A percentile compares a stretch with the other conserved stretches of the same genome.
Evolutionary conservation across 2,888 invertebrate genomes (phyloP).

Genomic region (Agrochola circellaris): DNA sequence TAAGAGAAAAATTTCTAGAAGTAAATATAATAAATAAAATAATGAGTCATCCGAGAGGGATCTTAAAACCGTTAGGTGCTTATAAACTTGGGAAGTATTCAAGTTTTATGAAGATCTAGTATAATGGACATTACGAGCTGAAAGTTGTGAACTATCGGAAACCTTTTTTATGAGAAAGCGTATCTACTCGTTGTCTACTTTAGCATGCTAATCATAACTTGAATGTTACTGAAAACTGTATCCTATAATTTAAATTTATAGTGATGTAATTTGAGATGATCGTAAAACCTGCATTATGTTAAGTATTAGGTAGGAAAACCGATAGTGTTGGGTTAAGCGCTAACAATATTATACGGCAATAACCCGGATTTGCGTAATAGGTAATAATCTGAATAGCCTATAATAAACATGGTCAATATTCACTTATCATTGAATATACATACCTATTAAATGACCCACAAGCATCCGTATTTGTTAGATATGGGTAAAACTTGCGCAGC

Average conservation of each 20-base stretch:
- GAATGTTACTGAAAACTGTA: slow-evolving; percentile 23
- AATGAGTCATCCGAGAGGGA: slow-evolving; percentile 7
- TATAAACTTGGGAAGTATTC: slow-evolving; percentile 52
- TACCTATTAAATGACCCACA: background rate
- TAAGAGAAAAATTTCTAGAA: background rate
- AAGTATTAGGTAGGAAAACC: background rate
- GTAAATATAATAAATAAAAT: slow-evolving; percentile 35
- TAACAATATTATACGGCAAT: slow-evolving; percentile 1
- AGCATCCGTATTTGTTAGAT: background rate
- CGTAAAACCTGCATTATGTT: slow-evolving; percentile 23
- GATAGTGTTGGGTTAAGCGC: background rate
- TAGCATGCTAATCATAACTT: slow-evolving; percentile 36
- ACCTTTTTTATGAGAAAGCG: slow-evolving; percentile 45
- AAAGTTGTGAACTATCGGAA: slow-evolving; percentile 51
- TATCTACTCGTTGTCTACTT: slow-evolving; percentile 24
- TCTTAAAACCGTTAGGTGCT: slow-evolving; percentile 37
- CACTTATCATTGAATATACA: background rate
- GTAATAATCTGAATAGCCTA: slow-evolving; percentile 5
- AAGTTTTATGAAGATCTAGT: slow-evolving; percentile 61
- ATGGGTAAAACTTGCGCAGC: background rate
- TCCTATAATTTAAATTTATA: slow-evolving; percentile 11
- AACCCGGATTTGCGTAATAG: slow-evolving; percentile 28
- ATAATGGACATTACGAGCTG: slow-evolving; percentile 51
- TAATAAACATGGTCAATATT: slow-evolving; percentile 4
- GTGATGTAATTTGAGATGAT: slow-evolving; percentile 7